phyloP scores from a whole-genome alignment of 2,113 vertebrate species.

The Phalacrocorax aristotelis region DNA sequence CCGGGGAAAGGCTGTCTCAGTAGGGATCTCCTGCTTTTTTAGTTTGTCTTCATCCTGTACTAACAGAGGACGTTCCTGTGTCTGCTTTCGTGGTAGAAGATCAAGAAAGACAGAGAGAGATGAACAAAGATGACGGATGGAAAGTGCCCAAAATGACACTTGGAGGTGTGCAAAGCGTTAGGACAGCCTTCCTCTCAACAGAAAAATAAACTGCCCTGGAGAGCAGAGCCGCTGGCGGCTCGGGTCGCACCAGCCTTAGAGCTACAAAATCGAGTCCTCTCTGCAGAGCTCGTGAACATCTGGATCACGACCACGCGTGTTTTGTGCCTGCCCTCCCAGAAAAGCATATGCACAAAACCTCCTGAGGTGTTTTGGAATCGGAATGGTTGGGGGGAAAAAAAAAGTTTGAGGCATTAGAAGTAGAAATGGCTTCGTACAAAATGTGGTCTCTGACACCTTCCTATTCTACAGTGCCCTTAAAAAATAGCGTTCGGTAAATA shows the following conservation, averaged over 20 bases:
- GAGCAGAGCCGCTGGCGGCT: neutral
- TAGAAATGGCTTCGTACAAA: constrained; percentile 51
- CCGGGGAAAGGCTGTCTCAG: constrained; percentile 75
- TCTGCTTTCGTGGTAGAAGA: constrained; percentile 88
- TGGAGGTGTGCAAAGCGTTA: constrained; percentile 82
- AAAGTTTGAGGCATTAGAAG: constrained; percentile 32
- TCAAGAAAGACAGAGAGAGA: constrained; percentile 93
- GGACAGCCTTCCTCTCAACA: neutral
- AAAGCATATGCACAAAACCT: neutral
- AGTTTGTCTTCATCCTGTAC: constrained; percentile 84
- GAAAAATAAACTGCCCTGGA: neutral
- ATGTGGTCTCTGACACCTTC: neutral
- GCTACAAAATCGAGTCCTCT: neutral
- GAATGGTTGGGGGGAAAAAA: neutral
- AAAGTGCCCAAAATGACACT: constrained; percentile 74
- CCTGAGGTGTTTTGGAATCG: neutral
- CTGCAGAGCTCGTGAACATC: neutral
- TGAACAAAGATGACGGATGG: constrained; percentile 89
- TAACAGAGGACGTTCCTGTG: constrained; percentile 81
- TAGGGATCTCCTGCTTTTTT: constrained; percentile 79
- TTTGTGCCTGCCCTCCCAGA: neutral
- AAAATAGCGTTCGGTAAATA: neutral
- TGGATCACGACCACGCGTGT: neutral
- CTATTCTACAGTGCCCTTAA: neutral
- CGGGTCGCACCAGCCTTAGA: neutral